These are phyloP conservation scores for Fratercula arctica DNA, from an alignment of 2,797 vertebrate genomes.

Conservation along the genomic window DNA sequence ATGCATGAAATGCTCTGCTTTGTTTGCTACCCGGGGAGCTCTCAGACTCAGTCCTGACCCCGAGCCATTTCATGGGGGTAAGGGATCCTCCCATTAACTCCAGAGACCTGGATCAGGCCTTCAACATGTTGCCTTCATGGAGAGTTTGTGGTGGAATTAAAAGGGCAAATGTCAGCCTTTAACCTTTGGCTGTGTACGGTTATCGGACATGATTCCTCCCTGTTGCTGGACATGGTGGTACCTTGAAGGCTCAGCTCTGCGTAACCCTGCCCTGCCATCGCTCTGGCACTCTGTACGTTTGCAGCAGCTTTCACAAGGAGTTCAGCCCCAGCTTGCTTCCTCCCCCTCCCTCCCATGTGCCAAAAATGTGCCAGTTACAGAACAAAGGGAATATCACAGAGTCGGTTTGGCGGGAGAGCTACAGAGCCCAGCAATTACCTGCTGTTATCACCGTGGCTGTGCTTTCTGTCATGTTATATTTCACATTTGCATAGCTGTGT, in stretches of 20 bases:
- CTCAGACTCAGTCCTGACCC: not conserved
- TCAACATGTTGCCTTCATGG: not conserved
- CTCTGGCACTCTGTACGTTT: not conserved
- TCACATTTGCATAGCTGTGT: slow-evolving; percentile 32
- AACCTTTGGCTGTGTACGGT: not conserved
- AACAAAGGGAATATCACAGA: not conserved
- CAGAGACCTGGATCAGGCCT: not conserved
- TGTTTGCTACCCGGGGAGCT: not conserved
- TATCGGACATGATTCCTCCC: not conserved
- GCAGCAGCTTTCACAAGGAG: not conserved
- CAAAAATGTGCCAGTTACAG: not conserved
- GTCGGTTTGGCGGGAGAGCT: not conserved
- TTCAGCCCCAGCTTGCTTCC: not conserved
- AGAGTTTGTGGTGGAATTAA: not conserved
- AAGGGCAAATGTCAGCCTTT: not conserved
- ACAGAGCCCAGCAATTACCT: not conserved
- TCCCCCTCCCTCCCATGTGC: not conserved
- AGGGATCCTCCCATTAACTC: not conserved
- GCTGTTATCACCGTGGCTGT: not conserved
- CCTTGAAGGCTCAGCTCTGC: not conserved
- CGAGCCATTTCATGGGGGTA: fast-evolving
- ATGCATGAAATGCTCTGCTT: not conserved
- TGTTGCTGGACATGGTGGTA: not conserved
- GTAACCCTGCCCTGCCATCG: not conserved
- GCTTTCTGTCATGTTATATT: slow-evolving; percentile 25